These are phyloP conservation scores for Aleadryas rufinucha DNA, from an alignment of 2,113 vertebrate genomes.

Conservation along the genomic window DNA sequence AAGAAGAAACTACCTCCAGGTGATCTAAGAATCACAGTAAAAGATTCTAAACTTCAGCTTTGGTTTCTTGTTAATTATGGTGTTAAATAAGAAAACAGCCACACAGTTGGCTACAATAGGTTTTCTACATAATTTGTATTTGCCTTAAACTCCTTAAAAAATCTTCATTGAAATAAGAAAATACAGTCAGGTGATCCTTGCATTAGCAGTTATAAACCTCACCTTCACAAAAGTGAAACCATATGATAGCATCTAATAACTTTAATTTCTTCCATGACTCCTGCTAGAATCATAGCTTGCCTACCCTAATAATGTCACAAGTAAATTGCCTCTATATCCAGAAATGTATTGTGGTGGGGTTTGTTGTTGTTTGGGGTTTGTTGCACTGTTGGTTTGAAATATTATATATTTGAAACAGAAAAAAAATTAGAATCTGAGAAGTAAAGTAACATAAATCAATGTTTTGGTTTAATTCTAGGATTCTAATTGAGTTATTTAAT, in stretches of 20 bases:
- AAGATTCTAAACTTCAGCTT: neutral
- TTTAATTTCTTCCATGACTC: neutral
- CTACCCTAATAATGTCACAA: neutral
- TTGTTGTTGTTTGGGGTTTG: neutral
- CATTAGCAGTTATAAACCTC: neutral
- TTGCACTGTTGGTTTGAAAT: neutral
- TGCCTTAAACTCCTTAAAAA: neutral
- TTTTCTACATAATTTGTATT: neutral
- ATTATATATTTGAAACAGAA: neutral
- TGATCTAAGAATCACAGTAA: neutral
- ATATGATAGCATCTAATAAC: neutral
- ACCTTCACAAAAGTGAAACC: neutral
- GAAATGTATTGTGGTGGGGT: fast-evolving
- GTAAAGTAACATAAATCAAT: neutral
- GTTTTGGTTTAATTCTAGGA: neutral
- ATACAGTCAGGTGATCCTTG: neutral
- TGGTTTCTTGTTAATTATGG: neutral
- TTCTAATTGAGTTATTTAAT: neutral
- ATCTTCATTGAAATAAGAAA: neutral
- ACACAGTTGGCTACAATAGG: neutral
- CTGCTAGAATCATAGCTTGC: neutral
- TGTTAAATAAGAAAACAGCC: neutral
- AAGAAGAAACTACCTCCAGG: neutral
- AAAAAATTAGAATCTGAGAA: neutral
- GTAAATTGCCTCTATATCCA: neutral